Evolutionary conservation across 2,113 vertebrate species (phyloP).

Genomic region (Turnix velox): DNA sequence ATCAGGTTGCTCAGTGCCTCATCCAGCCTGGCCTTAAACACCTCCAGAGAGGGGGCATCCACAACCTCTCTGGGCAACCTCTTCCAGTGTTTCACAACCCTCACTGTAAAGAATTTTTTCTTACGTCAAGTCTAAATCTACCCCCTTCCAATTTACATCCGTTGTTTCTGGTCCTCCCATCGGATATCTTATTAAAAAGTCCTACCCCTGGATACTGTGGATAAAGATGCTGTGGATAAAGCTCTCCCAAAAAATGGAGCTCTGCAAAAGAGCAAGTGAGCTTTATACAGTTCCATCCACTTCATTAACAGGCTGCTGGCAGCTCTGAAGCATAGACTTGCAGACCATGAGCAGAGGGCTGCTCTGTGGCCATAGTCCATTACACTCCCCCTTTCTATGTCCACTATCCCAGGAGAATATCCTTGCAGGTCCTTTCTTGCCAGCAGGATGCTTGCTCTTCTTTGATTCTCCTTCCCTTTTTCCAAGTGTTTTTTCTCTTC

Average conservation of each 20-base stretch:
- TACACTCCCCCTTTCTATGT: rapidly evolving
- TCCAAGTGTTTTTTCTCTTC: neutral
- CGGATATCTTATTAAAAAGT: too few species aligned
- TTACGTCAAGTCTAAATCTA: too few species aligned
- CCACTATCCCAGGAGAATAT: neutral
- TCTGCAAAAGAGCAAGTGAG: neutral
- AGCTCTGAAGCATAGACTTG: neutral
- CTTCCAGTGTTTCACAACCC: too few species aligned
- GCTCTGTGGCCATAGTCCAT: neutral
- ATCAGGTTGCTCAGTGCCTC: too few species aligned
- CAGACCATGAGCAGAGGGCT: neutral
- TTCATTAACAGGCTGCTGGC: neutral
- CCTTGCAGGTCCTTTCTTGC: neutral
- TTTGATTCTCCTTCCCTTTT: neutral
- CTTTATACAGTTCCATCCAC: neutral
- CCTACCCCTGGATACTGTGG: too few species aligned
- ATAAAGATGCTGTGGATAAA: neutral
- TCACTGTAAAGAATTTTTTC: too few species aligned
- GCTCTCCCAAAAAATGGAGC: neutral
- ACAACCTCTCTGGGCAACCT: too few species aligned
- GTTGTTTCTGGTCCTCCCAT: too few species aligned
- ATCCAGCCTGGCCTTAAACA: too few species aligned
- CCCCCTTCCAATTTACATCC: too few species aligned
- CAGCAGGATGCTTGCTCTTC: neutral
- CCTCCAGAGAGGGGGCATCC: too few species aligned